Conservation (phyloP, 2,113 vertebrate species). For the zebrafish (Danio rerio) region DNA sequence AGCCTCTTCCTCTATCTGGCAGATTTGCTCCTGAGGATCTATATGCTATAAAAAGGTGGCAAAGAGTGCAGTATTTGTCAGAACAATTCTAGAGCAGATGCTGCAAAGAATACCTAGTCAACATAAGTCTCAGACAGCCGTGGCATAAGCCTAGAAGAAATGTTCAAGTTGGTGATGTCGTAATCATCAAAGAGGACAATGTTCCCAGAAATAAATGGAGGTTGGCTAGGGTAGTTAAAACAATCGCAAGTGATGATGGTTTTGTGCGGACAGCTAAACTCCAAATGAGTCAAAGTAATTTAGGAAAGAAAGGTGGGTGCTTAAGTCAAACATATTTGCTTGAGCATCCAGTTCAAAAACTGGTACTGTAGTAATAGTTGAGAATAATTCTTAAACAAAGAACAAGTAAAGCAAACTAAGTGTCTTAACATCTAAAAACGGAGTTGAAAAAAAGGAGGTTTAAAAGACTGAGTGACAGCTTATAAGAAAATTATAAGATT, state of each 20-base stretch:
- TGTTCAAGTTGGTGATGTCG: background rate
- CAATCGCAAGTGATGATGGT: background rate
- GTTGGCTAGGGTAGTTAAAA: background rate
- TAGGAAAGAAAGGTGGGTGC: background rate
- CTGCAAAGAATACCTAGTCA: background rate
- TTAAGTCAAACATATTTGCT: no score
- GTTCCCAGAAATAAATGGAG: constrained; percentile 2
- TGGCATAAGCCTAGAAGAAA: background rate
- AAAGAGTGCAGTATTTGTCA: no score
- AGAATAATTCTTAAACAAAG: no score
- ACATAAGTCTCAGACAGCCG: background rate
- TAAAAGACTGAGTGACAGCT: no score
- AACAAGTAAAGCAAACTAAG: no score
- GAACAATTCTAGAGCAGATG: constrained; percentile 4
- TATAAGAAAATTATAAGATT: no score
- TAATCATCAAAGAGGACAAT: constrained; percentile 1
- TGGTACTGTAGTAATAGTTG: no score
- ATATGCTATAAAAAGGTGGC: background rate
- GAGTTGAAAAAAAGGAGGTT: no score
- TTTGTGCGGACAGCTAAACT: background rate
- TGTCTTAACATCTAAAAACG: no score
- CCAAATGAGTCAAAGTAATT: background rate
- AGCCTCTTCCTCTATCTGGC: background rate
- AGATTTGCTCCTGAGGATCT: background rate
- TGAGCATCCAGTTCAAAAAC: no score